A percentile compares a stretch with the other conserved stretches of the same genome.
These are phyloP conservation scores for Drosophila bunnanda DNA, from an alignment of 2,888 invertebrate genomes.

Conservation along the genomic window DNA sequence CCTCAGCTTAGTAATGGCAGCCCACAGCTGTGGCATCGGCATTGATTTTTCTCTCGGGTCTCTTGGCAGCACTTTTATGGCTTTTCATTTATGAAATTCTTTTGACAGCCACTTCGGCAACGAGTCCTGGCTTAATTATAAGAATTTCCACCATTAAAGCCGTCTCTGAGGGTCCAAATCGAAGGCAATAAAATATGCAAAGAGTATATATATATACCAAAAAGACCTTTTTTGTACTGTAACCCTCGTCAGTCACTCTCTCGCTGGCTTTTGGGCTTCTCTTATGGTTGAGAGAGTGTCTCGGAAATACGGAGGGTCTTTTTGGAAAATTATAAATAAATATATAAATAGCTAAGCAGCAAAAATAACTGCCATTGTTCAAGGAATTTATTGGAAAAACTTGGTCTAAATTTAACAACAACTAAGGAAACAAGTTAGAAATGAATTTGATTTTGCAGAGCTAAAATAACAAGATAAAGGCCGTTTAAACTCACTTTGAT, in stretches of 20 bases:
- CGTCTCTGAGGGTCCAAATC: conserved; percentile 19
- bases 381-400: conserved; percentile 49
- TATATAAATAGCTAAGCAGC: conserved; percentile 15
- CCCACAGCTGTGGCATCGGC: conserved; percentile 59
- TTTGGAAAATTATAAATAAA: conserved; percentile 20
- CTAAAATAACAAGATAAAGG: conserved; percentile 15
- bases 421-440: conserved; percentile 14
- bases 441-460: no score
- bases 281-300: background rate
- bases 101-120: conserved; percentile 57
- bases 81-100: conserved; percentile 65
- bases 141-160: conserved; percentile 14
- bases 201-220: conserved; percentile 3
- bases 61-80: conserved; percentile 59
- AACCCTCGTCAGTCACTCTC: conserved; percentile 32
- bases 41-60: conserved; percentile 66
- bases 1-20: conserved; percentile 39
- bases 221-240: conserved; percentile 6
- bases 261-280: background rate
- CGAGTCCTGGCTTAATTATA: conserved; percentile 47
- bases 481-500: conserved; percentile 70
- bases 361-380: conserved; percentile 27
- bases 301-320: background rate
- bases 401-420: conserved; percentile 17
- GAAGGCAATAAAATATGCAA: conserved; percentile 23